Evolutionary conservation across 2,113 vertebrate species (phyloP).

Genomic region (Scomber colias): DNA sequence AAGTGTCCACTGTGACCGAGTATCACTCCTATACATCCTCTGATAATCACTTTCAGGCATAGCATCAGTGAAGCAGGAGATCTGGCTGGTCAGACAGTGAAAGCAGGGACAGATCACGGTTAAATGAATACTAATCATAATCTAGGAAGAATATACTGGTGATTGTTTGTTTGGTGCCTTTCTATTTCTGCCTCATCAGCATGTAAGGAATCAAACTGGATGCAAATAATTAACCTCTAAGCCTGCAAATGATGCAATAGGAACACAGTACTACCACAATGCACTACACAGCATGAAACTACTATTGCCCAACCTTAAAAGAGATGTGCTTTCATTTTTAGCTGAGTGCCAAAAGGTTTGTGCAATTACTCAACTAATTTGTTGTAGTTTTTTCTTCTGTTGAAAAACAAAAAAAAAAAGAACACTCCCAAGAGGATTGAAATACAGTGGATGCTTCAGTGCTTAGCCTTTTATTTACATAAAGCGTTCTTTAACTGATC

Average conservation of each 20-base stretch:
- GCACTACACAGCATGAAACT: background rate
- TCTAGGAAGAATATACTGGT: background rate
- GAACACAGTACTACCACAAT: background rate
- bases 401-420: background rate
- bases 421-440: background rate
- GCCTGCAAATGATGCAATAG: slow-evolving; percentile 10
- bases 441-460: background rate
- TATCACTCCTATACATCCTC: background rate
- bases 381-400: background rate
- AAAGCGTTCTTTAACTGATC: background rate
- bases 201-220: background rate
- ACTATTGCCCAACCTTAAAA: background rate
- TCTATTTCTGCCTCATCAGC: slow-evolving; percentile 23
- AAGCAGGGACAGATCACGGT: background rate
- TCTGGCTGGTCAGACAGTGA: background rate
- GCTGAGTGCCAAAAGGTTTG: background rate
- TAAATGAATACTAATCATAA: background rate
- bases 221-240: background rate
- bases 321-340: background rate
- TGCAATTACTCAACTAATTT: background rate
- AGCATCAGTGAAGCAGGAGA: background rate
- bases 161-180: no score
- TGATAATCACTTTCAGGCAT: background rate
- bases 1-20: no score
- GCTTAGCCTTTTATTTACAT: background rate